A percentile compares a stretch with the other conserved stretches of the same genome.
Evolutionary conservation across 2,113 vertebrate genomes (phyloP).

Genomic region (Microtus richardsoni): DNA sequence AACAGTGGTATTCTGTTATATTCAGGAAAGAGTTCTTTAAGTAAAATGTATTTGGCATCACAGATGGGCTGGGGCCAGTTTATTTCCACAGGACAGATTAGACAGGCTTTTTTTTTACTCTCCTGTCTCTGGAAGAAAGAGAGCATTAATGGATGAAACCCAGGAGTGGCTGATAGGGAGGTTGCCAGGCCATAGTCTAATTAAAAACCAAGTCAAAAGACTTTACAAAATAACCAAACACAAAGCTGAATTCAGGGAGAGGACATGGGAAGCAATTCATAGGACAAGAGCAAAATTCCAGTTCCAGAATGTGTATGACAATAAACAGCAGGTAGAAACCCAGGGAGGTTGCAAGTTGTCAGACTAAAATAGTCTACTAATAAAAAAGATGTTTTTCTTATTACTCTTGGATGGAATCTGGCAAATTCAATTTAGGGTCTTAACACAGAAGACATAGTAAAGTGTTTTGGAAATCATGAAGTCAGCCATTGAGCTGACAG

Average conservation of each 20-base stretch:
- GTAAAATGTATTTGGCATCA: not conserved
- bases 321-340: not conserved
- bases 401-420: not conserved
- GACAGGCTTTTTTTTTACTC: not conserved
- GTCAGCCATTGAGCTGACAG: not conserved
- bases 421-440: not conserved
- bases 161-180: not conserved
- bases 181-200: not conserved
- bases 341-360: not conserved
- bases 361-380: not conserved
- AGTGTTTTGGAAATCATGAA: not conserved
- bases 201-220: not conserved
- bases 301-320: not conserved
- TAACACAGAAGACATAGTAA: not conserved
- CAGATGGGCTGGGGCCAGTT: not conserved
- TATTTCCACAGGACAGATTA: not conserved
- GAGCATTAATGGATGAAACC: not conserved
- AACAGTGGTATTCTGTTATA: not conserved
- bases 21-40: not conserved
- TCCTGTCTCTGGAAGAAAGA: not conserved
- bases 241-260: not conserved
- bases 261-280: not conserved
- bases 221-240: not conserved
- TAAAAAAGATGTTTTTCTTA: conserved; percentile 11
- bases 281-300: not conserved